A percentile compares a stretch with the other conserved stretches of the same genome.
phyloP scores from a whole-genome alignment of 2,113 vertebrate genomes.

The Salminus brasiliensis region DNA sequence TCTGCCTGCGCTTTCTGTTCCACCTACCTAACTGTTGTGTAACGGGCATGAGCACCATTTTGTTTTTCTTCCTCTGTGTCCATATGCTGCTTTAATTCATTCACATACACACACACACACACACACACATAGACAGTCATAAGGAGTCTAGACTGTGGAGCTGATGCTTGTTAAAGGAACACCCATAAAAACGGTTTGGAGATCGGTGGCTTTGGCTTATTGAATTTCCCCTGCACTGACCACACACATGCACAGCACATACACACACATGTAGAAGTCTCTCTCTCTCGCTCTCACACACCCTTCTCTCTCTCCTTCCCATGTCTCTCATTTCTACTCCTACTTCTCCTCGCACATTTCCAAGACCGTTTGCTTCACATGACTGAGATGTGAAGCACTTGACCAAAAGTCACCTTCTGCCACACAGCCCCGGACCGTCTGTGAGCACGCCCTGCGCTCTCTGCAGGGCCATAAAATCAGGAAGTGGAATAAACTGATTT shows the following conservation, averaged over 20 bases:
- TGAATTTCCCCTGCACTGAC: neutral
- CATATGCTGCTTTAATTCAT: slow-evolving; percentile 42
- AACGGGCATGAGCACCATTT: neutral
- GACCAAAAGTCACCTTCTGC: slow-evolving; percentile 49
- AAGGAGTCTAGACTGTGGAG: slow-evolving; percentile 51
- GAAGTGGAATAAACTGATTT: slow-evolving; percentile 48
- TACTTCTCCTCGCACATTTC: neutral
- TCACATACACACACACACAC: neutral
- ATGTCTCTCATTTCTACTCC: neutral
- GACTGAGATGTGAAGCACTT: slow-evolving; percentile 53
- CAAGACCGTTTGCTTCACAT: slow-evolving; percentile 51
- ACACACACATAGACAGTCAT: slow-evolving; percentile 6
- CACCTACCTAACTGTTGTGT: slow-evolving; percentile 24
- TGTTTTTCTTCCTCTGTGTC: neutral
- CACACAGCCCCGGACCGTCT: slow-evolving; percentile 24
- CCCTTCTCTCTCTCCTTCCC: slow-evolving; percentile 4
- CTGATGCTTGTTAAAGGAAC: slow-evolving; percentile 40
- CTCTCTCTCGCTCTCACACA: neutral
- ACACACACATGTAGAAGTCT: neutral
- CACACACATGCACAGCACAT: neutral
- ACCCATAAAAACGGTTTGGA: slow-evolving; percentile 20
- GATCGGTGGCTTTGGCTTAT: slow-evolving; percentile 27
- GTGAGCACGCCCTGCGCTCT: neutral
- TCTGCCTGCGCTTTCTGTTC: neutral
- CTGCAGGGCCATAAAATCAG: slow-evolving; percentile 38